Evolutionary conservation across 2,113 vertebrate species (phyloP), one percentile per base, ranked within the genome.

Genomic region (Tetraodon nigroviridis): DNA sequence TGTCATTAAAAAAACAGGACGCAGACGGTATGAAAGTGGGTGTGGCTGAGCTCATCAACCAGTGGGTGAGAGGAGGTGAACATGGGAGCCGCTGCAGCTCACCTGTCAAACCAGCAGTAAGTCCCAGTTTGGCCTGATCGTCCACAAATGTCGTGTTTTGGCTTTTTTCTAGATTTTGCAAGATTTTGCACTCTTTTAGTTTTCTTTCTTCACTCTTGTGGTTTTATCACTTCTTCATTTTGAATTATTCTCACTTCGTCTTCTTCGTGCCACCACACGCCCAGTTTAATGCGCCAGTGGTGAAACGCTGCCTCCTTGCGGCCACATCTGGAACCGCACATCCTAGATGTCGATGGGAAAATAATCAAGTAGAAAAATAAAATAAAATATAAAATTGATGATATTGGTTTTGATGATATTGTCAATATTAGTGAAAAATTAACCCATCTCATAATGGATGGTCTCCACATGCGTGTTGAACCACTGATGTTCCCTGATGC

Each of bases 31-130:
- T 90, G 18, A 90, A 88, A 50, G 85, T 90, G 2, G 89, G 84
- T 0, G 87, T 92, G 54, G 76, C 86, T 8, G 78, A 90, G 49
- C 86, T 91, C 50, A 92, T 92, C 67, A 86, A 81, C 52, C 89
- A 91, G 57, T 92, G 89, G 90, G 87, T 89, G 48, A 90, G 69
- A 79, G 88, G 84, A 21, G 66, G 75, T 51, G 57, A 82, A 19
- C 88, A 89, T 12, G 70, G 69, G 6, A 77, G 69, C 61, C 51
- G 56, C 46, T 80, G 80, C 69, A 73, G 51, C 67, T 80, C 84
- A 0, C 71, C 84, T 7, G 81, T 60, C 64, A 91, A 81, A 79
- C 75, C 81, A 47, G 55, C 82, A 42, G 91, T 91, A 53, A 80
- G 86, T 67, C 41, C 2, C 7, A 46, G 13, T 48, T 48, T 48